Percentiles rank a stretch among this genome's conserved stretches.
phyloP scores from a whole-genome alignment of 2,797 vertebrate species.

The Crocodylus rhombifer region DNA sequence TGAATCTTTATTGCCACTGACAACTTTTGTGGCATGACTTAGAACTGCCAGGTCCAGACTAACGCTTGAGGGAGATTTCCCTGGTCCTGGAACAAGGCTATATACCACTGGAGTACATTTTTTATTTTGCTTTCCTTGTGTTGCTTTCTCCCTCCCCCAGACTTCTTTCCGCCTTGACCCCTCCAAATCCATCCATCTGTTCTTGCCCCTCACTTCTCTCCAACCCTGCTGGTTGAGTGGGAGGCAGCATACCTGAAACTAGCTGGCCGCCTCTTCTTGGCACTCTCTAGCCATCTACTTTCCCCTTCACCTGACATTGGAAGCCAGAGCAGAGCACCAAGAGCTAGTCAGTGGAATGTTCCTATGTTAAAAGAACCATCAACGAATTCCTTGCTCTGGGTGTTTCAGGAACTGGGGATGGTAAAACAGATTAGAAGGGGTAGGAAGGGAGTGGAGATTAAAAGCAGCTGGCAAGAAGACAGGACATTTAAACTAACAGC shows the following conservation, averaged over 20 bases:
- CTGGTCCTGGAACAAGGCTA: constrained; percentile 59
- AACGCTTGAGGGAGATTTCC: constrained; percentile 53
- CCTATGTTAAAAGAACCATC: background rate
- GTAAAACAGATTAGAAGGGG: background rate
- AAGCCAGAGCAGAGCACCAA: constrained; percentile 2
- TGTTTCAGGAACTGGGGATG: background rate
- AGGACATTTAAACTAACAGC: constrained; percentile 33
- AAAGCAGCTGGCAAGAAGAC: constrained; percentile 35
- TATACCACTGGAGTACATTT: constrained; percentile 54
- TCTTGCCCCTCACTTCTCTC: constrained; percentile 60
- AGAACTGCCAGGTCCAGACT: constrained; percentile 65
- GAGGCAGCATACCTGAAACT: constrained; percentile 5
- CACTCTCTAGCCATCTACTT: background rate
- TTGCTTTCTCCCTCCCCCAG: constrained; percentile 55
- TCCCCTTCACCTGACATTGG: background rate
- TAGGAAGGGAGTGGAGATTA: background rate
- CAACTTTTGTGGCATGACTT: constrained; percentile 55
- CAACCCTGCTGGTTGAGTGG: constrained; percentile 27
- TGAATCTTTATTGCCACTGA: constrained; percentile 38
- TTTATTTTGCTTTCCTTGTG: constrained; percentile 50
- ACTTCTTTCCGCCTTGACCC: constrained; percentile 51
- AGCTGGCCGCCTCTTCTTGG: background rate
- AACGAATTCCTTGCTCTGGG: background rate
- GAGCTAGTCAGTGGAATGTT: background rate
- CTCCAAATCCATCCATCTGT: constrained; percentile 70